These are phyloP conservation scores for Melopsittacus undulatus DNA, from an alignment of 2,797 vertebrate species.

Conservation along the genomic window DNA sequence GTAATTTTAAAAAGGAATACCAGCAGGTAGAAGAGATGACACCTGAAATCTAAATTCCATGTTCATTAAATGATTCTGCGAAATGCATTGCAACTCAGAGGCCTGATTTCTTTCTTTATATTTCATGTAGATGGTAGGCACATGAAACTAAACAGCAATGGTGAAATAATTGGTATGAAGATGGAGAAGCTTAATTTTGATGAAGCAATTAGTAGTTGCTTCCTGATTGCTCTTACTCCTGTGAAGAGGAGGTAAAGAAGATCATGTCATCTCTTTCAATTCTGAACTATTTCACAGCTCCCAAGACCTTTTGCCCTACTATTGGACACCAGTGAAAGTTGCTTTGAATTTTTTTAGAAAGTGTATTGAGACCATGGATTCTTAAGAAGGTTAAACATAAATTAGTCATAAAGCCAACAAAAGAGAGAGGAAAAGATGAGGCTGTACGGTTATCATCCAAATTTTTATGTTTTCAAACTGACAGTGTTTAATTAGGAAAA, in stretches of 20 bases:
- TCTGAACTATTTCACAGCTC: slow-evolving; percentile 49
- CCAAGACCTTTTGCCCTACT: slow-evolving; percentile 59
- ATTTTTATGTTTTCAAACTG: slow-evolving; percentile 82
- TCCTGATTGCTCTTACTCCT: slow-evolving; percentile 52
- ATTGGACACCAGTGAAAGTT: slow-evolving; percentile 66
- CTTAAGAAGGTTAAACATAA: slow-evolving; percentile 90
- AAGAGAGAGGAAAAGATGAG: slow-evolving; percentile 85
- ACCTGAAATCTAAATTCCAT: background rate
- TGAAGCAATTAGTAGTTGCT: slow-evolving; percentile 65
- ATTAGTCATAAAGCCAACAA: slow-evolving; percentile 96
- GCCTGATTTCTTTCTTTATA: background rate
- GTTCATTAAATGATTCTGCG: background rate
- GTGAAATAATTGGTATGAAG: slow-evolving; percentile 51
- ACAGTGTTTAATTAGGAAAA: slow-evolving; percentile 82
- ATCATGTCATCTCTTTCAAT: slow-evolving; percentile 41
- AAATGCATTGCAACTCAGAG: background rate
- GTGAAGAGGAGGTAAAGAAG: slow-evolving; percentile 25
- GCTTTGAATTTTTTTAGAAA: slow-evolving; percentile 79
- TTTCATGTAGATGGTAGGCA: background rate
- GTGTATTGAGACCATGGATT: slow-evolving; percentile 80
- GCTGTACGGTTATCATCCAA: slow-evolving; percentile 79
- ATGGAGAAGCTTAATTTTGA: slow-evolving; percentile 57
- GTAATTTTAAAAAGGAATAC: background rate
- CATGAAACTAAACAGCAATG: background rate
- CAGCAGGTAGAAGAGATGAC: background rate